Evolutionary conservation across 2,113 vertebrate species (phyloP), one percentile per base, ranked within the genome.

Genomic region (Cryptotis parvus): DNA sequence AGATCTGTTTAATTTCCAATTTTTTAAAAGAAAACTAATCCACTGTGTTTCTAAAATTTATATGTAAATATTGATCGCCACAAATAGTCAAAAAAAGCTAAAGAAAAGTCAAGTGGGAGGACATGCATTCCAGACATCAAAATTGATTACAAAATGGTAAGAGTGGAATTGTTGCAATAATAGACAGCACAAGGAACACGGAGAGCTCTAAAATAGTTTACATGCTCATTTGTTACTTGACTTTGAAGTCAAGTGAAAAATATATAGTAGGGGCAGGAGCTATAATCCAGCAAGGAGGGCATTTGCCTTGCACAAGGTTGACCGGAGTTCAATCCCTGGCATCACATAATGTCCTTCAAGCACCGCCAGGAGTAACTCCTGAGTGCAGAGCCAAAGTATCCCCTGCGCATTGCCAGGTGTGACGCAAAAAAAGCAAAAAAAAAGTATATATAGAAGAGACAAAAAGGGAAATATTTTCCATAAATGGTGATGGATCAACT

Each of bases 371-470:
- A n/a, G n/a, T n/a, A n/a, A n/a, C n/a, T n/a, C n/a, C n/a, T n/a
- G n/a, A n/a, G n/a, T n/a, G n/a, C n/a, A n/a, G n/a, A n/a, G n/a
- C n/a, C n/a, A n/a, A n/a, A n/a, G n/a, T n/a, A n/a, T n/a, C n/a
- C n/a, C n/a, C n/a, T n/a, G n/a, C n/a, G n/a, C n/a, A n/a, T n/a
- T n/a, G n/a, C n/a, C n/a, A n/a, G n/a, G n/a, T n/a, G n/a, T n/a
- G n/a, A n/a, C n/a, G n/a, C n/a, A n/a, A n/a, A n/a, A n/a, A n/a
- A n/a, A n/a, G n/a, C n/a, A n/a, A n/a, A n/a, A n/a, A n/a, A n/a
- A n/a, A n/a, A n/a, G n/a, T n/a, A n/a, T n/a, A n/a, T 31, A 0
- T 4, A 4, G 0, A 10, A 61, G 29, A 49, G 9, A 39, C 9
- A 43, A 74, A 29, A 77, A 88, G 12, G n/a, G 33, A 52, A 15